phyloP scores from a whole-genome alignment of 2,888 invertebrate genomes.

The Darwinula stevensoni region DNA sequence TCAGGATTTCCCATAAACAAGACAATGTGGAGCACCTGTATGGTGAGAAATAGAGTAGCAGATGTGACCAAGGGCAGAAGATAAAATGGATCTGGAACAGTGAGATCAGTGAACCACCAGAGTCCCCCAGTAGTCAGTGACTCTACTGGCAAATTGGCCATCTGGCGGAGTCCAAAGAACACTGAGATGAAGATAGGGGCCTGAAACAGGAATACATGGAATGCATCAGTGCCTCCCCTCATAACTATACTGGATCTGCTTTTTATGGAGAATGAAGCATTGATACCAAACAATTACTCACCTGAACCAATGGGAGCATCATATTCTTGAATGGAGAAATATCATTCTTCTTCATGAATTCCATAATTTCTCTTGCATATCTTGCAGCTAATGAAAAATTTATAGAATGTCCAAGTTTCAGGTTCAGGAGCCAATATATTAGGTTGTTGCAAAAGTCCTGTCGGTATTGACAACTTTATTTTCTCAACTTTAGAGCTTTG shows the following conservation, averaged over 20 bases:
- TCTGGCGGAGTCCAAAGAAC: conserved; percentile 53
- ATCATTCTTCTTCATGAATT: conserved; percentile 49
- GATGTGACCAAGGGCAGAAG: conserved; percentile 57
- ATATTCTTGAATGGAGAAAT: conserved; percentile 50
- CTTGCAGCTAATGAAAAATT: conserved; percentile 24
- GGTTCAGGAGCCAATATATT: too few species aligned
- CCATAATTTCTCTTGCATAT: conserved; percentile 42
- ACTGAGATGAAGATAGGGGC: conserved; percentile 68
- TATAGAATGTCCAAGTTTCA: conserved; percentile 4
- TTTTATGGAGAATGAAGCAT: neutral
- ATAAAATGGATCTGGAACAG: conserved; percentile 63
- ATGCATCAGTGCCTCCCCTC: neutral
- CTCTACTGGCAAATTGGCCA: conserved; percentile 71
- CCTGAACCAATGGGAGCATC: conserved; percentile 19
- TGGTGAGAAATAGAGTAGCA: conserved; percentile 43
- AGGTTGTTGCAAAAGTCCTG: too few species aligned
- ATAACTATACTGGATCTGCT: neutral
- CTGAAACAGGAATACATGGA: conserved; percentile 17
- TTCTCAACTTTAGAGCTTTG: too few species aligned
- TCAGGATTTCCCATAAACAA: too few species aligned
- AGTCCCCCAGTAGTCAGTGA: conserved; percentile 64
- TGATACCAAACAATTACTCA: conserved; percentile 3
- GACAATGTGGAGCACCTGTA: conserved; percentile 25
- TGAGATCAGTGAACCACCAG: conserved; percentile 76
- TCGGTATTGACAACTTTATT: too few species aligned